These are phyloP conservation scores for Lymantria dispar DNA, from an alignment of 2,888 invertebrate species.

Conservation along the genomic window DNA sequence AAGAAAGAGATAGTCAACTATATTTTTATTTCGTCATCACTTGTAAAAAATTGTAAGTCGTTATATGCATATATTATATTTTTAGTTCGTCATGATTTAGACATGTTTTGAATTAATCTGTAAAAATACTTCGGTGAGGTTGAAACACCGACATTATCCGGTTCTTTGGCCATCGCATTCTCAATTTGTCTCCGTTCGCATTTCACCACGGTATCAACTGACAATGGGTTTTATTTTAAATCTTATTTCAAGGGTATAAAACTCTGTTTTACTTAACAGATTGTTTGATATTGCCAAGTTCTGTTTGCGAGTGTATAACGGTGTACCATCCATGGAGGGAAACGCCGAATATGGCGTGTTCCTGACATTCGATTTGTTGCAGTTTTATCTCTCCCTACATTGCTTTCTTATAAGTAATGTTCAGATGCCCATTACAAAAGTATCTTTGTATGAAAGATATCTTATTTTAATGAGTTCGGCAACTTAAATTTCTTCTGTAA, in stretches of 20 bases:
- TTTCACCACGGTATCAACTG: slow-evolving; percentile 14
- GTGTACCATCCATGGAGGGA: slow-evolving; percentile 45
- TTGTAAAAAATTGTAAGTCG: not conserved
- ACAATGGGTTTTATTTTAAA: slow-evolving; percentile 7
- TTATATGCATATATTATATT: slow-evolving; percentile 6
- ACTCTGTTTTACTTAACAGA: slow-evolving; percentile 17
- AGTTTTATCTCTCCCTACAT: slow-evolving; percentile 51
- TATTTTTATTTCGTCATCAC: too few species aligned
- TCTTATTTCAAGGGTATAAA: slow-evolving; percentile 20
- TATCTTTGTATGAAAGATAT: slow-evolving; percentile 6
- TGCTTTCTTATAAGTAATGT: not conserved
- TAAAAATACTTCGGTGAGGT: slow-evolving; percentile 26
- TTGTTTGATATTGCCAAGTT: slow-evolving; percentile 20
- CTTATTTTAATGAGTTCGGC: too few species aligned
- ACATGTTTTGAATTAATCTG: slow-evolving; percentile 29
- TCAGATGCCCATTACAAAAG: slow-evolving; percentile 22
- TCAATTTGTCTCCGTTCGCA: slow-evolving; percentile 50
- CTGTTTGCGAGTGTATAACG: slow-evolving; percentile 54
- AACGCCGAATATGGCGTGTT: slow-evolving; percentile 57
- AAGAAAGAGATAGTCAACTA: too few species aligned
- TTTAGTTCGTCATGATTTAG: slow-evolving; percentile 21
- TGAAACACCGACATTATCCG: slow-evolving; percentile 29
- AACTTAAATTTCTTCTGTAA: too few species aligned
- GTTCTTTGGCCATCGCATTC: slow-evolving; percentile 42
- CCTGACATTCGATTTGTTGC: slow-evolving; percentile 72